Percentiles rank a stretch among this genome's conserved stretches.
These are phyloP conservation scores for Pandemis cinnamomeana DNA, from an alignment of 2,888 invertebrate genomes.

Conservation along the genomic window DNA sequence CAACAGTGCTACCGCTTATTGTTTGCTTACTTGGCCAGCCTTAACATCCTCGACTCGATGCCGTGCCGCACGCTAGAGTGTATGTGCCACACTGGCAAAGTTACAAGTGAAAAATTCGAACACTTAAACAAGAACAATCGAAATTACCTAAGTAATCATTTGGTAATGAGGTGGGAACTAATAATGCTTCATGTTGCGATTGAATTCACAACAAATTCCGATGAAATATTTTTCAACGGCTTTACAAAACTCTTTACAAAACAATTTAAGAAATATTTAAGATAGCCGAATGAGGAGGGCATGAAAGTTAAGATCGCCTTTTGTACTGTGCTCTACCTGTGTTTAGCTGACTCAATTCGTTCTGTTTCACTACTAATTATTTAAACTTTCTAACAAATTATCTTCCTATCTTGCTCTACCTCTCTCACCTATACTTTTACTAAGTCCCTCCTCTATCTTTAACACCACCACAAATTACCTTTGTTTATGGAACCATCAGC, in stretches of 20 bases:
- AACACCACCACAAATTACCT: too few relatives aligned
- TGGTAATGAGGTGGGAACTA: neutral
- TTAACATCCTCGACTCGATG: neutral
- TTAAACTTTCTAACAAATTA: too few relatives aligned
- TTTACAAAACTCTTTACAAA: neutral
- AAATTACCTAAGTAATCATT: neutral
- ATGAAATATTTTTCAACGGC: too few relatives aligned
- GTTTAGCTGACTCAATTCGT: neutral
- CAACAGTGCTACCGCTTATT: neutral
- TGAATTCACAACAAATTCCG: too few relatives aligned
- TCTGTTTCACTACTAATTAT: neutral
- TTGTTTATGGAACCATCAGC: too few relatives aligned
- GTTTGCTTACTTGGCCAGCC: neutral
- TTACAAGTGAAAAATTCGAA: neutral
- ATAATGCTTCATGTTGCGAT: too few relatives aligned
- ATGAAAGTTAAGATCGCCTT: neutral
- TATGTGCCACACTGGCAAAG: neutral
- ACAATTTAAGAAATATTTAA: neutral
- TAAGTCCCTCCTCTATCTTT: too few relatives aligned
- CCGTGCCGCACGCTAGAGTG: neutral
- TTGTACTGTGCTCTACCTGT: neutral
- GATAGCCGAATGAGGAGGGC: neutral
- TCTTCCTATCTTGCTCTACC: too few relatives aligned
- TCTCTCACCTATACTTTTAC: too few relatives aligned
- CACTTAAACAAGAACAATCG: neutral